Evolutionary conservation across 2,113 vertebrate genomes (phyloP), one percentile per base, ranked within the genome.

Genomic region (Trichomycterus rosablanca): DNA sequence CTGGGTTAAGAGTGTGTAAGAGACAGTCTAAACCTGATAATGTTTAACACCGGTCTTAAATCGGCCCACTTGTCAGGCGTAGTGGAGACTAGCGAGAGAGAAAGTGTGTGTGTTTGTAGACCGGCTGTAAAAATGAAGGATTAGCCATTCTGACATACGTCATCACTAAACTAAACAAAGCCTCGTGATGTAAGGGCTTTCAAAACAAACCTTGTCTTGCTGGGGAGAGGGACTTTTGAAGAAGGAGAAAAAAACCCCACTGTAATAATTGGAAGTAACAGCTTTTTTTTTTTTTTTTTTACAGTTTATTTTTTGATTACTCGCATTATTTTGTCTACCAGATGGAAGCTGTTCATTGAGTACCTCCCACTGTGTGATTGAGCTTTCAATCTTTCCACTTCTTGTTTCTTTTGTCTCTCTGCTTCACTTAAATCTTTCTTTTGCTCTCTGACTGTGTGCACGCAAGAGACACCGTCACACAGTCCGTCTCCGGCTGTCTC

Each of bases 161-260:
- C 84, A 81, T 83, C 79, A 77, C 58, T 77, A 72, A 79, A 78
- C 80, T 83, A 84, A 85, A 83, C 82, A 85, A 84, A 85, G 83
- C 83, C 80, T 71, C 74, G 76, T 86, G 83, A 84, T 83, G 81
- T 81, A 84, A 86, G 80, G 76, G 80, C 42, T 74, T 76, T 73
- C 77, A 73, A 72, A 83, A 85, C 83, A 85, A 85, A 84, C 81
- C 12, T 15, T 61, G 66, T 18, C 55, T 73, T 15, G 50, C 77
- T 76, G 2, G 2, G 12, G 37, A 14, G 37, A 5, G 7, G 37
- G 37, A 15, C 14, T 12, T 15, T n/a, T n/a, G n/a, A n/a, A n/a
- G n/a, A n/a, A n/a, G n/a, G n/a, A n/a, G 12, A 12, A 40, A n/a
- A n/a, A 12, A 40, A 14, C 5, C 12, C 12, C 3, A 3, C 37